Evolutionary conservation across 2,888 invertebrate species (phyloP), one percentile per base, ranked within the genome.

Genomic region (Unio delphinus): DNA sequence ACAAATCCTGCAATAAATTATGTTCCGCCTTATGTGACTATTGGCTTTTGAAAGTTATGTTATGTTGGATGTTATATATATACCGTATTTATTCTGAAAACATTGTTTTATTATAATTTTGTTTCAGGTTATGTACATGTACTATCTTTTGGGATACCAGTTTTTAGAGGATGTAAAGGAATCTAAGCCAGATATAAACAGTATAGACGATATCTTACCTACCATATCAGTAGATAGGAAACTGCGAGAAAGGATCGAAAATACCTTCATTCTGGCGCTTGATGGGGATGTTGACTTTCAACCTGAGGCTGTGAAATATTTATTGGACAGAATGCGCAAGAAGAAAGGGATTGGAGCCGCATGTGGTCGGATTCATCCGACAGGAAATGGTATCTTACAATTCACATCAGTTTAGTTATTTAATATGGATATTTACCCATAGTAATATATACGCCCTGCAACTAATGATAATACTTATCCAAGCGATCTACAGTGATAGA

Each of bases 81-180:
- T 28, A 8, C 6, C 11, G 30, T 30, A 30, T 30, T 3, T 4
- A 30, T 4, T 30, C 30, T 4, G 4, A n/a, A 30, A 30, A 30
- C 30, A 4, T 3, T 30, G 1, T 8, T 45, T 45, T 30, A 4
- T 45, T 67, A 0, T 28, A 5, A 3, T 15, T 28, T 18, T 17
- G 26, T 68, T 65, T 17, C 70, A 95, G 94, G 98, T 98, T 60
- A 99, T 99, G 99, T 99, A 99, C 93, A 98, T 99, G 97, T 99
- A 99, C 93, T 99, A 99, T 88, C 92, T 99, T 68, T 93, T 99
- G 73, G 98, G 98, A 18, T 96, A 97, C 90, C 94, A 96, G 79
- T 92, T 99, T 3, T 70, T 75, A 75, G 59, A 45, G 45, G 2
- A 45, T 2, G 11, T 45, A 0, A 45, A 98, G 98, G 91, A 96